Evolutionary conservation across 2,888 invertebrate genomes (phyloP), one percentile per base, ranked within the genome.

Genomic region (Fragum sueziense): DNA sequence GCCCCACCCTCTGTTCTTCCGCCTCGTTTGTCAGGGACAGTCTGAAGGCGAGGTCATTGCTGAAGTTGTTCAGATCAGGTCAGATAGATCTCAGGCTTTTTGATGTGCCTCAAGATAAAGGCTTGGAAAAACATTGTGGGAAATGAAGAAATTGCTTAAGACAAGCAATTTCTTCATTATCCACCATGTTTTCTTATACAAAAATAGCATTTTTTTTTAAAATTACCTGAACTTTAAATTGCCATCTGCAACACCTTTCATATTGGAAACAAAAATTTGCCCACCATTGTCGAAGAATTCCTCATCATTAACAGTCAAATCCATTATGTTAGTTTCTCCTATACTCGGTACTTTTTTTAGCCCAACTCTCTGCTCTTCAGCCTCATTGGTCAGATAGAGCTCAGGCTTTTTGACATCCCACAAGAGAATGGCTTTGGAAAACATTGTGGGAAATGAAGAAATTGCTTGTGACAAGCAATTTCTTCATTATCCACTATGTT

Each of bases 21-120:
- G 80, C 86, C 59, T 82, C 74, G 4, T 72, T 71, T 7, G 79
- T 76, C 14, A 90, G 79, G 0, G 87, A 85, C 6, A 76, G 80
- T 27, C 85, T 79, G 70, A 81, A 86, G n/a, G 88, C 89, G 20
- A 89, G 81, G 68, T 89, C 88, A 62, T 83, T 85, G 4, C 76
- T 84, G 1, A 79, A 72, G 2, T 78, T 80, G 27, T 72, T 76
- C 29, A 76, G 69, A 51, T 83, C n/a, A 7, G 85, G 72, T 27
- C 51, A 29, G 1, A 29, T 25, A 22, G 76, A 59, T 62, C 52
- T 70, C 37, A 54, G 62, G 47, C 68, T 76, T n/a, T n/a, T n/a
- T n/a, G n/a, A n/a, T n/a, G n/a, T n/a, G n/a, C n/a, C n/a, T n/a
- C n/a, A n/a, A n/a, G n/a, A n/a, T n/a, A n/a, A n/a, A n/a, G n/a